phyloP scores from a whole-genome alignment of 2,888 invertebrate genomes.

The Odontothrips loti region DNA sequence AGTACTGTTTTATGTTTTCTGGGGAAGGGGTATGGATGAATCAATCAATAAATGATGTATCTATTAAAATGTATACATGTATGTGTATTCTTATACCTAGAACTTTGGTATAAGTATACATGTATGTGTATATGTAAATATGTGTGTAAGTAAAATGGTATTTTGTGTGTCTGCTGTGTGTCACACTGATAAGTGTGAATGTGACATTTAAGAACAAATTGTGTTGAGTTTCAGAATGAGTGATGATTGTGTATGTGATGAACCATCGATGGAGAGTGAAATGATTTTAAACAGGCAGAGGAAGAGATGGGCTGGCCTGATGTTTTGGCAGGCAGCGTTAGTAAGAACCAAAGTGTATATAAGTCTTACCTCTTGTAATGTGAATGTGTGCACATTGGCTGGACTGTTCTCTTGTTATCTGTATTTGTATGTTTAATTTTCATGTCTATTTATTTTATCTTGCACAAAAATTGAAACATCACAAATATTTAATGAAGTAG shows the following conservation, averaged over 20 bases:
- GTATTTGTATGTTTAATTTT: conserved; percentile 27
- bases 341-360: conserved; percentile 25
- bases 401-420: conserved; percentile 26
- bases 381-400: conserved; percentile 26
- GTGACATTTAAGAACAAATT: conserved; percentile 17
- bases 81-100: not conserved
- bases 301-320: conserved; percentile 24
- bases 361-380: conserved; percentile 26
- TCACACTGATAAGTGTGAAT: conserved; percentile 18
- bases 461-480: conserved; percentile 26
- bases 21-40: conserved; percentile 19
- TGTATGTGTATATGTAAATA: conserved; percentile 21
- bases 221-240: conserved; percentile 20
- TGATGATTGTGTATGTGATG: conserved; percentile 15
- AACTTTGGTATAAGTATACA: conserved; percentile 14
- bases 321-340: conserved; percentile 24
- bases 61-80: conserved; percentile 25
- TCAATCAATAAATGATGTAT: conserved; percentile 20
- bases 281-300: conserved; percentile 25
- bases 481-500: conserved; percentile 27
- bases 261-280: conserved; percentile 17
- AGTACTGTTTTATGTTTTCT: conserved; percentile 26
- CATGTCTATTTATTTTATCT: conserved; percentile 27
- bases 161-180: conserved; percentile 25
- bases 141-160: conserved; percentile 25